phyloP scores from a whole-genome alignment of 2,888 invertebrate species.

The Tetropium fuscum region DNA sequence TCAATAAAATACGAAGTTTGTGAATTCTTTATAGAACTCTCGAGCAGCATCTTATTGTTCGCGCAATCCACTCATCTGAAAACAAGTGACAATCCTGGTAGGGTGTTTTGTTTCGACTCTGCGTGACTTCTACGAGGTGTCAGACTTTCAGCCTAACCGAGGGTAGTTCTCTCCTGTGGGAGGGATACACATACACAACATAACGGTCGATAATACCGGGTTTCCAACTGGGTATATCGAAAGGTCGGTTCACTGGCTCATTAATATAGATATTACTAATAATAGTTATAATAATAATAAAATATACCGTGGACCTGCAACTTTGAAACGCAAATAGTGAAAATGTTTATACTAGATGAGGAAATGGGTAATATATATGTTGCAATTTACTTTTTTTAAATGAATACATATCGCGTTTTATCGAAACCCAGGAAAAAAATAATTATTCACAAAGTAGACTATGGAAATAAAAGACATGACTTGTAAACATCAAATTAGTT shows the following conservation, averaged over 20 bases:
- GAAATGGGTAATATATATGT: too few relatives aligned
- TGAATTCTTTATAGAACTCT: slow-evolving; percentile 53
- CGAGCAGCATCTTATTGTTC: slow-evolving; percentile 57
- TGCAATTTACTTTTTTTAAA: too few relatives aligned
- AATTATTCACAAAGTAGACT: too few relatives aligned
- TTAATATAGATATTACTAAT: slow-evolving; percentile 56
- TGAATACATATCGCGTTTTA: too few relatives aligned
- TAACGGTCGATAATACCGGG: slow-evolving; percentile 59
- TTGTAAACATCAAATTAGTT: too few relatives aligned
- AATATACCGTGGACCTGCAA: neutral
- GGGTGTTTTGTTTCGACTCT: slow-evolving; percentile 60
- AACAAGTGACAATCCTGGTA: slow-evolving; percentile 60
- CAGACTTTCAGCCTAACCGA: slow-evolving; percentile 50
- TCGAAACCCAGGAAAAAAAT: too few relatives aligned
- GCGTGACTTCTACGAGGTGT: slow-evolving; percentile 60
- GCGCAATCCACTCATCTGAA: slow-evolving; percentile 58
- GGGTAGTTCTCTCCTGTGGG: slow-evolving; percentile 36
- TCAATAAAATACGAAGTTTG: slow-evolving; percentile 54
- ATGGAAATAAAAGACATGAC: too few relatives aligned
- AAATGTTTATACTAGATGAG: too few relatives aligned
- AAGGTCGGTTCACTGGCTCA: slow-evolving; percentile 60
- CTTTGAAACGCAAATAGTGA: too few relatives aligned
- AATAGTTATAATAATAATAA: slow-evolving; percentile 19
- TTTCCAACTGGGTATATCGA: slow-evolving; percentile 57
- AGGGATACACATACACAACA: slow-evolving; percentile 27